A percentile compares a stretch with the other conserved stretches of the same genome.
Evolutionary conservation across 2,888 invertebrate species (phyloP).

Genomic region (Caenorhabditis panamensis): DNA sequence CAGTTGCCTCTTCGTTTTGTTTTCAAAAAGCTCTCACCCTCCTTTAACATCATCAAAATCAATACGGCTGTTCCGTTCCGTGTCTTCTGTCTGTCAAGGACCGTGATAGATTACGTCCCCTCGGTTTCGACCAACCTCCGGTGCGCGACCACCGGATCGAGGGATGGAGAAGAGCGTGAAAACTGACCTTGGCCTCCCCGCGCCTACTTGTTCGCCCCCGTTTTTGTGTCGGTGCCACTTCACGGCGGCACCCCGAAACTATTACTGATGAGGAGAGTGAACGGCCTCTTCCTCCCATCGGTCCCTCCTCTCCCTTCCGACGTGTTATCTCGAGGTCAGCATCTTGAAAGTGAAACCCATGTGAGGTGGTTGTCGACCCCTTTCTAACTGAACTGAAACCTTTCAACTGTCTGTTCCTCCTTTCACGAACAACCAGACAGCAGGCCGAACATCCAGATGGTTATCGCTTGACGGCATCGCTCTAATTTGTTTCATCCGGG

Average conservation of each 20-base stretch:
- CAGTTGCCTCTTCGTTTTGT: slow-evolving; percentile 25
- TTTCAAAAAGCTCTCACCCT: slow-evolving; percentile 11
- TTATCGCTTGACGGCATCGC: background rate
- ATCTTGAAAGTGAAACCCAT: slow-evolving; percentile 48
- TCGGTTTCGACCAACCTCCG: slow-evolving; percentile 3
- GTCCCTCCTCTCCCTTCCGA: slow-evolving; percentile 19
- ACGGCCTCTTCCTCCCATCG: slow-evolving; percentile 18
- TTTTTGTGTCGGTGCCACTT: slow-evolving; percentile 54
- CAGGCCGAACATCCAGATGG: background rate
- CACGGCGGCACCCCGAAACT: slow-evolving; percentile 55
- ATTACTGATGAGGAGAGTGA: slow-evolving; percentile 54
- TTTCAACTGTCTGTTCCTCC: background rate
- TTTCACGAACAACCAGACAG: no score
- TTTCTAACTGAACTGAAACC: slow-evolving; percentile 4
- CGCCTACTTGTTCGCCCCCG: slow-evolving; percentile 52
- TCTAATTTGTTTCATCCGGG: background rate
- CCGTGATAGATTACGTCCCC: slow-evolving; percentile 35
- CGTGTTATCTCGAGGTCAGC: slow-evolving; percentile 50
- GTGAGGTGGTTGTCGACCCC: slow-evolving; percentile 14
- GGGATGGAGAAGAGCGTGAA: slow-evolving; percentile 34
- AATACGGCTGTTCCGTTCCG: slow-evolving; percentile 14
- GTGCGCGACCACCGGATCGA: slow-evolving; percentile 11
- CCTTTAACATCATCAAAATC: slow-evolving; percentile 7
- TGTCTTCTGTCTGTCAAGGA: slow-evolving; percentile 8
- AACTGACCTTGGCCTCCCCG: slow-evolving; percentile 54